Conservation (phyloP, 2,888 invertebrate species). For the Caenorhabditis becei region DNA sequence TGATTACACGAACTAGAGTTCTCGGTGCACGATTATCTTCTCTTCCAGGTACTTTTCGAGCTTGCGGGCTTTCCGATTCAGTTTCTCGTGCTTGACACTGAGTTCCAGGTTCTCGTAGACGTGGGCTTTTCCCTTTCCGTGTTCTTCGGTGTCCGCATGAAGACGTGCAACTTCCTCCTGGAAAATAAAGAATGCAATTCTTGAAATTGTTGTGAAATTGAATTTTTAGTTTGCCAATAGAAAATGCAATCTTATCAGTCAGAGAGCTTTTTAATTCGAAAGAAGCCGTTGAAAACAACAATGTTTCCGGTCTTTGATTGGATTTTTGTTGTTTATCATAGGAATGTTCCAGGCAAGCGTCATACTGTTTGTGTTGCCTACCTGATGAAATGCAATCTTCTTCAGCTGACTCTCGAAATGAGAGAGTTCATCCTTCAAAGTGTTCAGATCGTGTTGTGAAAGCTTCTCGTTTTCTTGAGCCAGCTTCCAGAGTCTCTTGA, state of each 20-base stretch:
- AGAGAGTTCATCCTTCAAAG: constrained; percentile 68
- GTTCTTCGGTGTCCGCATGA: constrained; percentile 43
- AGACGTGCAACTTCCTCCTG: constrained; percentile 50
- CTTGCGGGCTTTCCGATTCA: constrained; percentile 74
- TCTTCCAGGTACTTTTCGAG: constrained; percentile 74
- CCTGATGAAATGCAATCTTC: constrained; percentile 73
- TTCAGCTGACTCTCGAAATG: constrained; percentile 75
- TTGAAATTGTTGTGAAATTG: constrained; percentile 10
- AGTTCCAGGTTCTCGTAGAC: constrained; percentile 68
- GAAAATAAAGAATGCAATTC: constrained; percentile 21
- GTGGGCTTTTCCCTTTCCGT: constrained; percentile 52
- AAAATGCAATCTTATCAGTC: constrained; percentile 1
- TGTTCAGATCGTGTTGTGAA: constrained; percentile 60
- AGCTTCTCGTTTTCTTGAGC: constrained; percentile 66
- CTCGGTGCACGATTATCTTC: constrained; percentile 67
- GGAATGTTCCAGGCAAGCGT: background rate
- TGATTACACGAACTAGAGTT: constrained; percentile 27
- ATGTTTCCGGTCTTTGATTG: constrained; percentile 1
- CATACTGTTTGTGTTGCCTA: no score
- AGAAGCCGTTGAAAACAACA: background rate
- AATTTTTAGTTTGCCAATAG: no score
- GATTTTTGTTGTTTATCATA: background rate
- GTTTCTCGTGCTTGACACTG: constrained; percentile 69
- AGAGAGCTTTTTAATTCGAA: background rate
- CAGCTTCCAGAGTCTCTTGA: constrained; percentile 75